Evolutionary conservation across 2,888 invertebrate species (phyloP), one percentile per base, ranked within the genome.

Genomic region (Aphidius colemani): DNA sequence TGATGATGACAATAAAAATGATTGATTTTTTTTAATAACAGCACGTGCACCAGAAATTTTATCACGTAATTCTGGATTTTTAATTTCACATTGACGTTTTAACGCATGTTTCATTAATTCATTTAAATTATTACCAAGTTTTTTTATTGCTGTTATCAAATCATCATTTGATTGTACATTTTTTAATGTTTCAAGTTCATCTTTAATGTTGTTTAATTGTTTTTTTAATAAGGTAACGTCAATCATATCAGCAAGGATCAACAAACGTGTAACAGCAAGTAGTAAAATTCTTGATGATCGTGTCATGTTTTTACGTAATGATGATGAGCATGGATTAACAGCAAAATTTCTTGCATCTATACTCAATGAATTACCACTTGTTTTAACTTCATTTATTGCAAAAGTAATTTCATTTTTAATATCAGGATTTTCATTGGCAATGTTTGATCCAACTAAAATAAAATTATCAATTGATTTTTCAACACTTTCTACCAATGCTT

Each of bases 241-340:
- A 18, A 98, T 96, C 95, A 98, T 96, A 79, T 98, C 98, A 0
- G 98, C 98, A 10, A 98, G 85, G 71, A 98, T 96, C 8, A 99
- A 87, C 39, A 99, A 88, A 1, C 96, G 85, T 0, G 98, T 98
- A 10, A 99, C 97, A 8, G 98, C 96, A 13, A 13, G 13, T 3
- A 95, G 13, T 13, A 13, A 13, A 13, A 85, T 74, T 60, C 98
- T 86, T 2, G 98, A 97, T 1, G 96, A 95, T 2, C 96, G 88
- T 30, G 98, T 96, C 96, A 98, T 98, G 73, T 92, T 92, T 0
- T 93, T 93, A 57, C 98, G 88, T 78, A 96, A 96, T 8, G 93
- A 83, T 0, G 96, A 95, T n/a, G 96, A 96, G 81, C 97, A 98
- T 0, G 98, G 98, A 85, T 98, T 96, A 78, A 94, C 94, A 0